phyloP scores from a whole-genome alignment of 2,113 vertebrate species.

The Pangasianodon hypophthalmus region DNA sequence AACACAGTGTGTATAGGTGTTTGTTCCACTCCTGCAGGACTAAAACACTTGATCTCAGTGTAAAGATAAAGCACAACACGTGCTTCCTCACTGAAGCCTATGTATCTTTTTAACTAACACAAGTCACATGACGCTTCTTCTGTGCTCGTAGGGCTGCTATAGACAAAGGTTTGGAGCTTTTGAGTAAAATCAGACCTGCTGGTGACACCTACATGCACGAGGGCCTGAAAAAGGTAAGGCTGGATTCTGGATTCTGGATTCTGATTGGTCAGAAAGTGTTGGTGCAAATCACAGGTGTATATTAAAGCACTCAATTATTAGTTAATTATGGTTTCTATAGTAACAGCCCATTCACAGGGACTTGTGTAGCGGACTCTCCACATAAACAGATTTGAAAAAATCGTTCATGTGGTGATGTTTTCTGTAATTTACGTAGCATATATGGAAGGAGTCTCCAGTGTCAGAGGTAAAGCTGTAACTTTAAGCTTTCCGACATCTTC shows the following conservation, averaged over 20 bases:
- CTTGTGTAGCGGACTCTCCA: background rate
- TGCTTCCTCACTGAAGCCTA: background rate
- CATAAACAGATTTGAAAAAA: background rate
- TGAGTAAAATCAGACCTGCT: slow-evolving; percentile 79
- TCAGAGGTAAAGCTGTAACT: too few species aligned
- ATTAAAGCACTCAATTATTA: background rate
- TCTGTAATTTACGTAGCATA: background rate
- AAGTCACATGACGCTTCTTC: background rate
- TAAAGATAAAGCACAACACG: background rate
- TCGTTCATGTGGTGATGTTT: background rate
- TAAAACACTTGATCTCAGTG: background rate
- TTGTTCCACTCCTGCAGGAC: background rate
- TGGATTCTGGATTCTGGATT: background rate
- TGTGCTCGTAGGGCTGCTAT: slow-evolving; percentile 72
- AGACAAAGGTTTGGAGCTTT: slow-evolving; percentile 78
- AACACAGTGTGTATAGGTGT: background rate
- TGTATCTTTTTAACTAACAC: background rate
- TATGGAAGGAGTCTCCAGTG: background rate
- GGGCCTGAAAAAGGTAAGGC: slow-evolving; percentile 81
- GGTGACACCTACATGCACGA: slow-evolving; percentile 95
- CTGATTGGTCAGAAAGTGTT: background rate
- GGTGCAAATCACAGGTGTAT: background rate
- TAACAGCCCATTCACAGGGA: background rate
- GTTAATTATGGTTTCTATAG: background rate
- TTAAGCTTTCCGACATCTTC: too few species aligned